These are phyloP conservation scores for Tenrec ecaudatus DNA, from an alignment of 2,113 vertebrate species.

Conservation along the genomic window DNA sequence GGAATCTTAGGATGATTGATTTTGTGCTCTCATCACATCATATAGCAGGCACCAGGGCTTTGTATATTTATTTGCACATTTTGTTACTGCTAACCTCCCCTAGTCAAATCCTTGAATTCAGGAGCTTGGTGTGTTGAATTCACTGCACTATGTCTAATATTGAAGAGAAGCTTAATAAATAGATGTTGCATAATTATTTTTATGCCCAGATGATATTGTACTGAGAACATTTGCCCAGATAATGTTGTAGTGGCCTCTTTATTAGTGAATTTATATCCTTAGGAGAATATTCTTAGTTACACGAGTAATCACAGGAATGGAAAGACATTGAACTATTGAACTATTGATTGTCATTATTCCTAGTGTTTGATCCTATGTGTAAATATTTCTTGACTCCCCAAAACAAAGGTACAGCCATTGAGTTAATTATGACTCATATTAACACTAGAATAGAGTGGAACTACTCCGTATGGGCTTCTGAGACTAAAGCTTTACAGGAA, in stretches of 20 bases:
- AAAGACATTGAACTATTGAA: no score
- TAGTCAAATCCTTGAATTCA: neutral
- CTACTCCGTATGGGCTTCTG: no score
- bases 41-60: neutral
- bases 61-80: neutral
- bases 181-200: conserved; percentile 43
- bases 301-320: neutral
- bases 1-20: neutral
- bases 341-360: conserved; percentile 14
- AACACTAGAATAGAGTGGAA: no score
- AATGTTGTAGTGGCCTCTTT: neutral
- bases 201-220: neutral
- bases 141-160: neutral
- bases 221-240: neutral
- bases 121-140: neutral
- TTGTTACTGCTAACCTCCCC: neutral
- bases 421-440: no score
- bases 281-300: neutral
- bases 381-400: neutral
- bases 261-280: neutral
- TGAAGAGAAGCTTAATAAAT: conserved; percentile 4
- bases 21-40: neutral
- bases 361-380: neutral
- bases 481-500: no score
- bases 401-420: no score